Conservation (phyloP, 2,888 invertebrate genomes). For the Sussaba pulchella region DNA sequence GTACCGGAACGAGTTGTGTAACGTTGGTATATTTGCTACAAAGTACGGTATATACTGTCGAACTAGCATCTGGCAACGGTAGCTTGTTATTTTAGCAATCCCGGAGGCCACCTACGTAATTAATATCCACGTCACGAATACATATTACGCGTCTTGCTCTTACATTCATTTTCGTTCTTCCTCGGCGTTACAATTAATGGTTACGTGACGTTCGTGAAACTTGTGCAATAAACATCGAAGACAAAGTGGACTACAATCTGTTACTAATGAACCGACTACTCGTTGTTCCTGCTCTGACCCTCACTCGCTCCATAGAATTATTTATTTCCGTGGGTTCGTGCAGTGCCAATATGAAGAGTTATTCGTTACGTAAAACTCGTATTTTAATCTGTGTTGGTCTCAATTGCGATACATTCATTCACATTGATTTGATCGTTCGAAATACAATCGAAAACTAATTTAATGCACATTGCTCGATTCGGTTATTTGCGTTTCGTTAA, state of each 20-base stretch:
- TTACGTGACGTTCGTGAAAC: conserved; percentile 27
- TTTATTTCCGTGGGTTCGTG: background rate
- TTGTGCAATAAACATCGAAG: background rate
- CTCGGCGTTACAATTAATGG: conserved; percentile 31
- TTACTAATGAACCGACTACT: conserved; percentile 31
- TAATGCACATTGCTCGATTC: too few species aligned
- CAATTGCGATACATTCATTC: background rate
- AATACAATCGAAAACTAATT: background rate
- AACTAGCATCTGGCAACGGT: background rate
- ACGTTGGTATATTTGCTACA: background rate
- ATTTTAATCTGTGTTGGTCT: background rate
- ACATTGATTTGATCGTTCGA: background rate
- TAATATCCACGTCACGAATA: background rate
- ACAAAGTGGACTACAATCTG: conserved; percentile 26
- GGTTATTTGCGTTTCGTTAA: too few species aligned
- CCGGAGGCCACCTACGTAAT: background rate
- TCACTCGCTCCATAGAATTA: background rate
- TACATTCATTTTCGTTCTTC: conserved; percentile 15
- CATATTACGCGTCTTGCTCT: background rate
- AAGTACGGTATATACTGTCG: background rate
- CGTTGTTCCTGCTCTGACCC: conserved; percentile 2
- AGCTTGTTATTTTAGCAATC: conserved; percentile 8
- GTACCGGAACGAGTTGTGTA: background rate
- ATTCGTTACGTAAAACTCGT: background rate
- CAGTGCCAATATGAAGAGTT: background rate